Evolutionary conservation across 53 echinoderm and acorn worm genomes (phyloP), one percentile per base, ranked within the genome.

Genomic region (Antedon mediterranea): DNA sequence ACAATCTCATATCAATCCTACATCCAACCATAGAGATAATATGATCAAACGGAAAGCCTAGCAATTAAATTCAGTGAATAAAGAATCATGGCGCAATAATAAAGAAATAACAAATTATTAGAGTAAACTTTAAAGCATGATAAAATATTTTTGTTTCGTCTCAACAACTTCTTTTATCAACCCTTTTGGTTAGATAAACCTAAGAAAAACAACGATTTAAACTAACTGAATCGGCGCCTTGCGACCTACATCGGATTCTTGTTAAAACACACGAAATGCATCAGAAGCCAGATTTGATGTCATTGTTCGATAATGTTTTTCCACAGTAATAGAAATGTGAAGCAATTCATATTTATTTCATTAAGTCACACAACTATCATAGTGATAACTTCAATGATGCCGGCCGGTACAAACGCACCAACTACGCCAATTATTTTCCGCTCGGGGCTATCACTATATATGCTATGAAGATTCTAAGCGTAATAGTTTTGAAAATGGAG

Each of bases 251-350:
- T 57, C 23, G 57, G 57, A 7, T 57, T 26, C 57, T 57, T 57
- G 57, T 57, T 57, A 57, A 57, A 57, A 57, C 57, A 57, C 9
- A 57, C 57, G 15, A 23, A 57, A 57, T 57, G 57, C 57, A 57
- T 57, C 23, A 11, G 14, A 57, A 57, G 57, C 57, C 57, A 57
- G 57, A 57, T 57, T 57, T 26, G 57, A 57, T 57, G 57, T 57
- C 57, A 57, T 57, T 57, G 57, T 57, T 57, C 57, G 57, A 57
- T 57, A 57, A 57, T 57, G 57, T 57, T 57, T 57, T 57, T 57
- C 9, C 23, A 57, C 57, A 57, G 9, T 57, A 57, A 57, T 57
- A 57, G 57, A 57, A 57, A 57, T 57, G 57, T 57, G 57, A 57
- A 57, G 57, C 57, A 57, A 57, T 57, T 57, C 57, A 57, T 57